Conservation (phyloP, 1,140 invertebrate species). For the Phortica variegata region DNA sequence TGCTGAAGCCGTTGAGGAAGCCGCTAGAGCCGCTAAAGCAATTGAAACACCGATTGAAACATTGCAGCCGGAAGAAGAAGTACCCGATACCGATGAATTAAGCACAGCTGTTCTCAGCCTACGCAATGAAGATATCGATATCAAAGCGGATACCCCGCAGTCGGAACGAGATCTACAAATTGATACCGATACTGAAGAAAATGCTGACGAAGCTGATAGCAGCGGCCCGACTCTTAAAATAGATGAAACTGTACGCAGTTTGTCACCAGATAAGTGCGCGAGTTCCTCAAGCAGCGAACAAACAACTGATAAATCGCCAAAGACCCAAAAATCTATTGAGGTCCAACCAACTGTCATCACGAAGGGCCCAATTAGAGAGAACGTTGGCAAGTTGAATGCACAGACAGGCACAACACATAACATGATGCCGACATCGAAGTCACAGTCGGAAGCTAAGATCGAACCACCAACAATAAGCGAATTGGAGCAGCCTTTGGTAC, state of each 20-base stretch:
- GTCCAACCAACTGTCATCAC: slow-evolving; percentile 38
- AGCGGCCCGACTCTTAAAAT: slow-evolving; percentile 50
- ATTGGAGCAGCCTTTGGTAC: slow-evolving; percentile 41
- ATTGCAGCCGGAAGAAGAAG: slow-evolving; percentile 22
- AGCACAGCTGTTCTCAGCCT: slow-evolving; percentile 75
- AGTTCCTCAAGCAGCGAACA: background rate
- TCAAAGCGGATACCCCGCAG: slow-evolving; percentile 80
- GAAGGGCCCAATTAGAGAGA: slow-evolving; percentile 24
- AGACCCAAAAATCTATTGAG: background rate
- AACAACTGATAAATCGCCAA: background rate
- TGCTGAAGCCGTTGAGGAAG: slow-evolving; percentile 44
- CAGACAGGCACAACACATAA: no score
- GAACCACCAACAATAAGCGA: slow-evolving; percentile 49
- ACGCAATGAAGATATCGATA: slow-evolving; percentile 70
- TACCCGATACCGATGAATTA: slow-evolving; percentile 71
- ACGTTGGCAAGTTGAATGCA: background rate
- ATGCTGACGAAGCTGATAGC: slow-evolving; percentile 60
- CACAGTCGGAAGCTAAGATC: slow-evolving; percentile 26
- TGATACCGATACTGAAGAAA: slow-evolving; percentile 82
- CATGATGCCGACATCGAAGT: background rate
- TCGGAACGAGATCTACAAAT: slow-evolving; percentile 83
- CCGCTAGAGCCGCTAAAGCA: slow-evolving; percentile 43
- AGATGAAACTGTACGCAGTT: slow-evolving; percentile 35
- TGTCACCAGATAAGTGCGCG: slow-evolving; percentile 20
- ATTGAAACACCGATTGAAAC: slow-evolving; percentile 35